Evolutionary conservation across 2,113 vertebrate species (phyloP), one percentile per base, ranked within the genome.

Genomic region (Motacilla alba): DNA sequence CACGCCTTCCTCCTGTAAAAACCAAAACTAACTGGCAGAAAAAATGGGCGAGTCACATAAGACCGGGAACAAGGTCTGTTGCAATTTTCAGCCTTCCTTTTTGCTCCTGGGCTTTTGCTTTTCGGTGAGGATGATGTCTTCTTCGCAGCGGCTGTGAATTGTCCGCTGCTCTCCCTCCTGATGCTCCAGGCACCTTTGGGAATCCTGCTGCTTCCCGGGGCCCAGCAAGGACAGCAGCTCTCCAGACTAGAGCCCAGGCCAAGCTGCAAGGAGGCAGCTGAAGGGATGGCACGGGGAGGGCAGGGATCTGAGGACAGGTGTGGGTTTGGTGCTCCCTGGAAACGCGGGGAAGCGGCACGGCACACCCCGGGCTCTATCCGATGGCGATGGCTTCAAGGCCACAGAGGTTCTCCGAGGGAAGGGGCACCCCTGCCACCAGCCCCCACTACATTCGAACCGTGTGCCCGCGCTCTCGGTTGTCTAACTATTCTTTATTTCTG

Each of bases 301-400:
- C 63, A 2, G 62, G 17, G 59, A 39, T n/a, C 39, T 14, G 60
- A 84, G 69, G 28, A 18, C 27, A 27, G 31, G 23, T 62, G 83
- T 10, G 27, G 31, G 18, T 37, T 31, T 23, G 43, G 20, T 7
- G 44, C 35, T 89, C 15, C 58, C 53, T 31, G 23, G 19, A n/a
- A n/a, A 27, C 0, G 3, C 39, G 3, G 30, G 27, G 26, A 39
- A n/a, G 52, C 0, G 4, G 46, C 8, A 1, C 0, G 10, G 44
- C 21, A 27, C 69, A 41, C 7, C 9, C 24, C 1, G 7, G 9
- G 4, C 44, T 69, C 46, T 44, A 7, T 68, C 30, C 6, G 0
- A 8, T 0, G 6, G 33, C 68, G 15, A 6, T 6, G 9, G 17
- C 26, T 72, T 39, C 43, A 6, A 5, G 2, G 2, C 11, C 3